Conservation (phyloP, 2,888 invertebrate genomes). For the Lissocephala sabroskyi region DNA sequence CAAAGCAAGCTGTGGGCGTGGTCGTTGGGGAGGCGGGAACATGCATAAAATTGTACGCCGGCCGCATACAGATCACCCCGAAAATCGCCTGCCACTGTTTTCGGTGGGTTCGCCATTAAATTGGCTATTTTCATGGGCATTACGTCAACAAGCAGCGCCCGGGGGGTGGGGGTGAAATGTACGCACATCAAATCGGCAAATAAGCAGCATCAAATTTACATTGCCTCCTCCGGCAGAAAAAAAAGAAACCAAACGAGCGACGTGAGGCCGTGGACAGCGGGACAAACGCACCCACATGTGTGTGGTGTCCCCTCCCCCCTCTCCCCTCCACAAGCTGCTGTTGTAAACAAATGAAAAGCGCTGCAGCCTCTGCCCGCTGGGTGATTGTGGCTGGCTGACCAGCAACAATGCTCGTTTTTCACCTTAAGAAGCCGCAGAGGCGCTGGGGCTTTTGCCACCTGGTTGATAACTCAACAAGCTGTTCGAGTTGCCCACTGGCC, state of each 20-base stretch:
- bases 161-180: neutral
- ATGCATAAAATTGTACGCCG: constrained; percentile 14
- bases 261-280: too few species aligned
- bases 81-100: too few species aligned
- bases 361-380: too few species aligned
- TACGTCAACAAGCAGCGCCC: constrained; percentile 40
- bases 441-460: too few species aligned
- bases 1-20: too few species aligned
- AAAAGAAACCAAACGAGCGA: too few species aligned
- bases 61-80: constrained; percentile 17
- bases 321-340: neutral
- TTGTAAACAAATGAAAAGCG: neutral
- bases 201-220: too few species aligned
- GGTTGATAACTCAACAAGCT: neutral
- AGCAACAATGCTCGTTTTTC: too few species aligned
- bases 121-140: constrained; percentile 49
- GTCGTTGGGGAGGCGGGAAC: too few species aligned
- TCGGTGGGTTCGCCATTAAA: neutral
- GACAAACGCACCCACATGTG: constrained; percentile 31
- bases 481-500: neutral
- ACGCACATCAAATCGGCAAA: constrained; percentile 1
- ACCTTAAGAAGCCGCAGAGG: too few species aligned
- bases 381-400: too few species aligned
- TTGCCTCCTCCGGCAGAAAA: too few species aligned
- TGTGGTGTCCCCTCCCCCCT: neutral